A percentile compares a stretch with the other conserved stretches of the same genome.
Evolutionary conservation across 2,888 invertebrate species (phyloP).

Genomic region (Limenitis camilla): DNA sequence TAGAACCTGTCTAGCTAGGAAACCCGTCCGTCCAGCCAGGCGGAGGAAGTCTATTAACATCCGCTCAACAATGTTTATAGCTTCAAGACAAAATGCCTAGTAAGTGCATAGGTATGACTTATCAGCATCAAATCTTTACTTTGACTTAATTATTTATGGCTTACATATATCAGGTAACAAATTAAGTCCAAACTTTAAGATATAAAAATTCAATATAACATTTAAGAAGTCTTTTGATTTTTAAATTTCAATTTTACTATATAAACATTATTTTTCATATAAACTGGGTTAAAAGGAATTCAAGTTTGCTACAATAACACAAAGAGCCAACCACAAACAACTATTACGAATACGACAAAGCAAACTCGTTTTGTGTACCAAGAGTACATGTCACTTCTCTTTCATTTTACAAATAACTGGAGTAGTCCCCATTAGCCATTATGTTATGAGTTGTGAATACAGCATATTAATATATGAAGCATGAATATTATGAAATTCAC

Average conservation of each 20-base stretch:
- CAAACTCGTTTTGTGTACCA: constrained; percentile 10
- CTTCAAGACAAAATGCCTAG: constrained; percentile 17
- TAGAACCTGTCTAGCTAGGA: constrained; percentile 31
- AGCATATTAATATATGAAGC: neutral
- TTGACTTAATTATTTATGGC: too few species aligned
- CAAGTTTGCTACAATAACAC: neutral
- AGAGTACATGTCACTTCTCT: constrained; percentile 2
- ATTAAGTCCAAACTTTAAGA: too few species aligned
- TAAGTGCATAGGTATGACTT: neutral
- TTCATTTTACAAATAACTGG: constrained; percentile 2
- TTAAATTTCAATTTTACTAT: neutral
- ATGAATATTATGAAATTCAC: too few species aligned
- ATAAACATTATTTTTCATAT: neutral
- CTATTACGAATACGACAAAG: neutral
- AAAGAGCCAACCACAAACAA: constrained; percentile 9
- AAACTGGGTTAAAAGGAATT: neutral
- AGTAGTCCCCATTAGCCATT: neutral
- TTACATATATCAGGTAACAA: too few species aligned
- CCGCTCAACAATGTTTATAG: constrained; percentile 25
- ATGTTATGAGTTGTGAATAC: neutral
- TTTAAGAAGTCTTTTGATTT: too few species aligned
- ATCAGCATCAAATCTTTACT: neutral
- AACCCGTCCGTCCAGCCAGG: constrained; percentile 32
- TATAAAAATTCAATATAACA: too few species aligned
- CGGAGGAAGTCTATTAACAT: constrained; percentile 40